Conservation (phyloP, 2,113 vertebrate genomes). For the Micromys minutus region DNA sequence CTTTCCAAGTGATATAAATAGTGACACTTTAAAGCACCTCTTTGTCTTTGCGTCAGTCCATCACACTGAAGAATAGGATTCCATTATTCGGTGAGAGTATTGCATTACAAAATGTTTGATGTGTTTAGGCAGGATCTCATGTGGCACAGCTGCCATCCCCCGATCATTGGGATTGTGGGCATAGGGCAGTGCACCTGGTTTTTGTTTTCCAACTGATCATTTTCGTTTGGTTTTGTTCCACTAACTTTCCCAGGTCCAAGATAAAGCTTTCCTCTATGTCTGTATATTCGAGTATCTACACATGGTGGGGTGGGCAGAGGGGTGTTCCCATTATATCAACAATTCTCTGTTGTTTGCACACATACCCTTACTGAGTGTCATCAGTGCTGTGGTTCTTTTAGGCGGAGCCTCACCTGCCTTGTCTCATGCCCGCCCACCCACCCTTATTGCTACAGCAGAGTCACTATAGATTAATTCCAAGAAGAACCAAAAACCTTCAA, state of each 20-base stretch:
- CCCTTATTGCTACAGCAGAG: neutral
- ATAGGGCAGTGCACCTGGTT: no score
- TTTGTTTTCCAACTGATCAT: neutral
- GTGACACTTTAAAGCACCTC: neutral
- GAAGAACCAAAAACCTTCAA: conserved; percentile 65
- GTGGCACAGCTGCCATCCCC: neutral
- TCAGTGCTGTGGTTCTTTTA: neutral
- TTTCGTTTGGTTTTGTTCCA: neutral
- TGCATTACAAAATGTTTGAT: neutral
- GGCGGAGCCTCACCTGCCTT: neutral
- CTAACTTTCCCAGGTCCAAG: neutral
- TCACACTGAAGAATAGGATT: rapidly evolving
- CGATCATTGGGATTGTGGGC: no score
- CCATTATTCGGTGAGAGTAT: neutral
- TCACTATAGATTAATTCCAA: conserved; percentile 9
- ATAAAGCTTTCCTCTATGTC: no score
- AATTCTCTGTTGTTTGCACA: rapidly evolving
- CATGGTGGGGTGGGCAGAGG: neutral
- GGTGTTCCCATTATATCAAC: rapidly evolving
- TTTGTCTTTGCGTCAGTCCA: rapidly evolving
- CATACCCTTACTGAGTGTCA: rapidly evolving
- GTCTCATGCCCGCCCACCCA: neutral
- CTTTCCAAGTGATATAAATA: neutral
- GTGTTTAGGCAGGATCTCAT: neutral
- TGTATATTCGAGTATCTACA: neutral